A percentile compares a stretch with the other conserved stretches of the same genome.
These are phyloP conservation scores for Drosophila robusta DNA, from an alignment of 2,888 invertebrate species.

Conservation along the genomic window DNA sequence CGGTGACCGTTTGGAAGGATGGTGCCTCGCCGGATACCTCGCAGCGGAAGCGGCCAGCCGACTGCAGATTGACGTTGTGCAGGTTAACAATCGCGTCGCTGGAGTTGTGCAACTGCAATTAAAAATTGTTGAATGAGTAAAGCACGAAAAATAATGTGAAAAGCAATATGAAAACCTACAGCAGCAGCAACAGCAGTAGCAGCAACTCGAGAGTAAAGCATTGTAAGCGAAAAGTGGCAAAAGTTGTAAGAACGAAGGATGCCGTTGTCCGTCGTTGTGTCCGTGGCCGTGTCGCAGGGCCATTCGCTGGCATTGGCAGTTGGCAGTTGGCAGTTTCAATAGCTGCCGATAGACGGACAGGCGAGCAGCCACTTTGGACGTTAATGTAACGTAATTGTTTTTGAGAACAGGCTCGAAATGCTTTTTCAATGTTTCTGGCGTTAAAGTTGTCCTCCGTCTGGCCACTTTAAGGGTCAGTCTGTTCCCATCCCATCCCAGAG, in stretches of 20 bases:
- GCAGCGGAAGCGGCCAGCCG: conserved; percentile 89
- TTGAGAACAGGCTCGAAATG: conserved; percentile 56
- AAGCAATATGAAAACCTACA: conserved; percentile 15
- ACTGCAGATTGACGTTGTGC: conserved; percentile 88
- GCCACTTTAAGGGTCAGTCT: conserved; percentile 50
- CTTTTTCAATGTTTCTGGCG: conserved; percentile 44
- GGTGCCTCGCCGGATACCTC: conserved; percentile 91
- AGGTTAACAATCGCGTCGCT: conserved; percentile 89
- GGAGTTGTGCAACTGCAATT: conserved; percentile 88
- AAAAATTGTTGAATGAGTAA: conserved; percentile 68
- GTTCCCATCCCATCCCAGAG: conserved; percentile 1
- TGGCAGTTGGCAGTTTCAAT: conserved; percentile 48
- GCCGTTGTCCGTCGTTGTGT: conserved; percentile 17
- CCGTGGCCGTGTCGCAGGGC: conserved; percentile 5
- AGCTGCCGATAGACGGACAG: conserved; percentile 14
- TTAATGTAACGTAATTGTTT: conserved; percentile 78
- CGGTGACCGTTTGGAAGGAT: conserved; percentile 89
- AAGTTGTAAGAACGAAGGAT: conserved; percentile 49
- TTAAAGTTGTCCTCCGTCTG: conserved; percentile 20
- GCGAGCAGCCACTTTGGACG: conserved; percentile 65
- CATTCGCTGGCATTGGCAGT: conserved; percentile 32
- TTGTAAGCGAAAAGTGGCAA: conserved; percentile 56
- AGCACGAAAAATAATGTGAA: conserved; percentile 40
- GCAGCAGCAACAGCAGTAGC: conserved; percentile 8
- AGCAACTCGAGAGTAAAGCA: conserved; percentile 25